Conservation (phyloP, 2,888 invertebrate genomes). For the Trichacis sp. region DNA sequence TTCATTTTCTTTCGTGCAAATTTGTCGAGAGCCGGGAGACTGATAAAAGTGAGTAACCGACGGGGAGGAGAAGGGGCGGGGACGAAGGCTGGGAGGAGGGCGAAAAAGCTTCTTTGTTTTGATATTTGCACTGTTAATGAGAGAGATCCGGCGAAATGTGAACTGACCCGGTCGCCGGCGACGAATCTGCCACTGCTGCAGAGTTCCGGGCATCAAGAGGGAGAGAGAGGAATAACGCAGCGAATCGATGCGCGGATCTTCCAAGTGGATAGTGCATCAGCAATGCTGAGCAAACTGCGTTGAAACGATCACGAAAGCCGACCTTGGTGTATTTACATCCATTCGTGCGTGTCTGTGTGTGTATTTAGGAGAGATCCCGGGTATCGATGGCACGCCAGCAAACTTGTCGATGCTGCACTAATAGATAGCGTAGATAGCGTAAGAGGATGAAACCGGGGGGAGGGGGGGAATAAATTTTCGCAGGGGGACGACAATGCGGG, state of each 20-base stretch:
- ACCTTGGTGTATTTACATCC: constrained; percentile 32
- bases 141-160: constrained; percentile 21
- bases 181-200: too few relatives aligned
- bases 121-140: constrained; percentile 29
- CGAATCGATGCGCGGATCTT: constrained; percentile 37
- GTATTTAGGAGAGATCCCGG: constrained; percentile 31
- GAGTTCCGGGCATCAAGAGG: too few relatives aligned
- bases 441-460: constrained; percentile 20
- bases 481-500: background rate
- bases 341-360: constrained; percentile 30
- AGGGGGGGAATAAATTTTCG: background rate
- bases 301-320: constrained; percentile 42
- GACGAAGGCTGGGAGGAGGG: too few relatives aligned
- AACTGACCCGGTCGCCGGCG: constrained; percentile 27
- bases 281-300: constrained; percentile 65
- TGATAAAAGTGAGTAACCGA: background rate
- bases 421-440: constrained; percentile 14
- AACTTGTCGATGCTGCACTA: constrained; percentile 21
- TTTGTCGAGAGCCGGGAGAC: background rate
- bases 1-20: constrained; percentile 5
- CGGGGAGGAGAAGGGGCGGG: background rate
- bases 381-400: constrained; percentile 28
- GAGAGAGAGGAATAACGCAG: too few relatives aligned
- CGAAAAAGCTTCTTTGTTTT: constrained; percentile 17
- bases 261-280: constrained; percentile 61